These are phyloP conservation scores for Parnassius orleans DNA, from an alignment of 2,888 invertebrate genomes.

Conservation along the genomic window DNA sequence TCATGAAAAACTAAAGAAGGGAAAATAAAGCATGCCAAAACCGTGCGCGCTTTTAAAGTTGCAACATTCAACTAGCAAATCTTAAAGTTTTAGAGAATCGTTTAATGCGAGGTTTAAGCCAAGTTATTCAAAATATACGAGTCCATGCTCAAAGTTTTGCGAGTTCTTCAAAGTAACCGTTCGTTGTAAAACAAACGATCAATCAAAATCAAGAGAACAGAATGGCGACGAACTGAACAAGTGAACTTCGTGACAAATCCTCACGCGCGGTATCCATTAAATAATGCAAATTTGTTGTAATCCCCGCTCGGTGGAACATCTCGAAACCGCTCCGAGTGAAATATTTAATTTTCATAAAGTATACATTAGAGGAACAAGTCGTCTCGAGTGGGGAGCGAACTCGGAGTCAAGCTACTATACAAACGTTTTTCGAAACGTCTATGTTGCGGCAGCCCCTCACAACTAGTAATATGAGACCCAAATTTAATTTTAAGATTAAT, in stretches of 20 bases:
- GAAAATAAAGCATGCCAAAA: constrained; percentile 61
- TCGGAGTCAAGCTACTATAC: constrained; percentile 27
- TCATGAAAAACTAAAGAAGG: constrained; percentile 75
- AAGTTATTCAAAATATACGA: constrained; percentile 16
- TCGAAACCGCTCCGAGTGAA: constrained; percentile 61
- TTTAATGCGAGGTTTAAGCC: constrained; percentile 16
- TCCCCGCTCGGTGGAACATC: constrained; percentile 63
- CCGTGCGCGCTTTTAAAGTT: constrained; percentile 43
- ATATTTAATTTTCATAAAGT: constrained; percentile 81
- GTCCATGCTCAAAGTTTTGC: constrained; percentile 9
- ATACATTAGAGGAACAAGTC: constrained; percentile 66
- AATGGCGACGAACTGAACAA: constrained; percentile 50
- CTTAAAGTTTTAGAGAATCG: constrained; percentile 31
- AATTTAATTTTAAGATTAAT: constrained; percentile 27
- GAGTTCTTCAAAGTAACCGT: constrained; percentile 18
- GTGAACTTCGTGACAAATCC: constrained; percentile 70
- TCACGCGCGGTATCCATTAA: constrained; percentile 76
- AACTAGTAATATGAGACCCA: constrained; percentile 25
- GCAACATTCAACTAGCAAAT: constrained; percentile 43
- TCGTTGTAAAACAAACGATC: constrained; percentile 39
- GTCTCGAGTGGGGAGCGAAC: constrained; percentile 40
- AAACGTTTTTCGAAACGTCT: constrained; percentile 36
- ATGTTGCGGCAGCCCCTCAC: constrained; percentile 21
- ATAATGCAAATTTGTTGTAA: constrained; percentile 80
- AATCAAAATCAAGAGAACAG: constrained; percentile 51